Conservation (phyloP, 64 coral and sea anemone genomes). For the Montipora foliosa region DNA sequence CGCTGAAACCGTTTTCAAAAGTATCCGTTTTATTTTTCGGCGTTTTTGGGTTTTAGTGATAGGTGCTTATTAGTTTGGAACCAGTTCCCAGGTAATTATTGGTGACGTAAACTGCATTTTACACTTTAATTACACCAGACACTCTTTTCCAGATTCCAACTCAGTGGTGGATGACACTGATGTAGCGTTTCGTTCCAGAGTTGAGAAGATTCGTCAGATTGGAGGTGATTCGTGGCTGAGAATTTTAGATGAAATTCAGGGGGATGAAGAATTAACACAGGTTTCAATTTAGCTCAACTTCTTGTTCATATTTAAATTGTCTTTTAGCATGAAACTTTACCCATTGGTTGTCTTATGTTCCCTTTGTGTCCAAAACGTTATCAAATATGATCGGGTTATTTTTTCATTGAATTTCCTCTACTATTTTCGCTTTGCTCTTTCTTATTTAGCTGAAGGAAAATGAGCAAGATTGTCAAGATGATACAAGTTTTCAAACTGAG, state of each 20-base stretch:
- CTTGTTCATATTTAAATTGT: neutral
- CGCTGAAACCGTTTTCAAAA: too few relatives aligned
- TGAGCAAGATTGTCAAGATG: neutral
- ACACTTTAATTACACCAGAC: too few relatives aligned
- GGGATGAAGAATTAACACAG: constrained; percentile 21
- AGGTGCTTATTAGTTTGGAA: too few relatives aligned
- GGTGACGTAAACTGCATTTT: too few relatives aligned
- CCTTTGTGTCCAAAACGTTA: too few relatives aligned
- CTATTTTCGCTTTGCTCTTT: neutral
- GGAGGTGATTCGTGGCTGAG: constrained; percentile 90
- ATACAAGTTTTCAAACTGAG: neutral
- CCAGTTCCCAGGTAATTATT: too few relatives aligned
- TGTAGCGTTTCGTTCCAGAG: constrained; percentile 81
- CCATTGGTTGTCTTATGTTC: too few relatives aligned
- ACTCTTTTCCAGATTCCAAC: neutral
- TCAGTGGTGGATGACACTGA: constrained; percentile 75
- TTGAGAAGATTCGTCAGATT: constrained; percentile 94
- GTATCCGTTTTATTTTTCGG: too few relatives aligned
- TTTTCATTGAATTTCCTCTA: too few relatives aligned
- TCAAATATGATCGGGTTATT: too few relatives aligned
- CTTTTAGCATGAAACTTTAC: neutral
- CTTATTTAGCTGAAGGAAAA: neutral
- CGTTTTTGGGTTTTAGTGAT: too few relatives aligned
- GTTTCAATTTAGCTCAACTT: neutral
- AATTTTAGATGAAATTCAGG: constrained; percentile 85